Conservation (phyloP, 2,113 vertebrate species). For the Australoheros scitulus region DNA sequence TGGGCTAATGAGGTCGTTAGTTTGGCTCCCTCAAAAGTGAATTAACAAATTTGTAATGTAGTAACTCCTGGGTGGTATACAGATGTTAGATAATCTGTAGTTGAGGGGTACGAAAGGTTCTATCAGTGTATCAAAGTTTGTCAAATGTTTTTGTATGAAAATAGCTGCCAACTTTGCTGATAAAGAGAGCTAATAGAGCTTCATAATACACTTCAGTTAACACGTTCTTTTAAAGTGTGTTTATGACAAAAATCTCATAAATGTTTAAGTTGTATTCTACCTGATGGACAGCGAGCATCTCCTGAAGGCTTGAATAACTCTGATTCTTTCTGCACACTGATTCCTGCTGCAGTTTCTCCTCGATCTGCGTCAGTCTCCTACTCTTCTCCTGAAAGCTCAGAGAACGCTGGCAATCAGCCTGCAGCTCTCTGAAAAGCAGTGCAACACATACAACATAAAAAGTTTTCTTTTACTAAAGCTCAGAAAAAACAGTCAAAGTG, state of each 20-base stretch:
- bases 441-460: background rate
- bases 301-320: conserved; percentile 74
- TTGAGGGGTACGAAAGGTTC: too few relatives aligned
- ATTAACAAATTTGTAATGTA: background rate
- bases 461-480: background rate
- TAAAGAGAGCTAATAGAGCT: background rate
- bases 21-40: background rate
- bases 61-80: background rate
- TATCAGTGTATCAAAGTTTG: too few relatives aligned
- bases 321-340: conserved; percentile 59
- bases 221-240: too few relatives aligned
- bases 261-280: conserved; percentile 68
- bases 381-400: conserved; percentile 83
- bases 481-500: background rate
- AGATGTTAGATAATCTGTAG: background rate
- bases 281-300: conserved; percentile 85
- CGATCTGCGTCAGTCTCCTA: conserved; percentile 80
- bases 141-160: too few relatives aligned
- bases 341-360: conserved; percentile 79
- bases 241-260: too few relatives aligned
- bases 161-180: background rate
- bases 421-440: conserved; percentile 67
- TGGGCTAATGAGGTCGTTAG: background rate
- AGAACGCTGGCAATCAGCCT: conserved; percentile 67
- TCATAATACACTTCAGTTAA: background rate